Evolutionary conservation across 2,797 vertebrate species (phyloP), one percentile per base, ranked within the genome.

Genomic region (Etheostoma perlongum): DNA sequence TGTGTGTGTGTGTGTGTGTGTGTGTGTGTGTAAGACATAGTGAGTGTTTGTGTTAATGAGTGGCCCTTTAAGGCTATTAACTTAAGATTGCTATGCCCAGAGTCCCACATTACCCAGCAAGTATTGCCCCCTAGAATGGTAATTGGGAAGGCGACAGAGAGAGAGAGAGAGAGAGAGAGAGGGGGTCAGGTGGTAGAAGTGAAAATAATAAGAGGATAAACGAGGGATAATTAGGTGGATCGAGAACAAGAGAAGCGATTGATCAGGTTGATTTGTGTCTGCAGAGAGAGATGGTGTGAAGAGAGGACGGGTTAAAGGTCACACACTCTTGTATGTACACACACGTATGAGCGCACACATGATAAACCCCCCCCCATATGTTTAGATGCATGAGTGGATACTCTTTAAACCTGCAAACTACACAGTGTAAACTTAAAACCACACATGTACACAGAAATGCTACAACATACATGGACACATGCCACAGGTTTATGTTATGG

Each of bases 101-200:
- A 96, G 96, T 95, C 94, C 94, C 96, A 95, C 95, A 96, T 96
- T 95, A 96, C 90, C 93, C 91, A 89, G 91, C 89, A 90, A 88
- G 89, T 90, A 89, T 78, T 88, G 89, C 91, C 91, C 89, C 91
- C 86, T 85, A 7, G 89, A 93, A 92, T 91, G 91, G 89, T 94
- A 94, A 93, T 93, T 93, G 90, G 89, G 86, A 82, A 78, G 79
- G 44, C 65, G 79, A 76, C 70, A 53, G 81, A 48, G 19, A 23
- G 46, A 51, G 51, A 18, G 51, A 15, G 71, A 19, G 57, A 33
- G 55, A 44, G 71, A 46, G 75, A 42, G 46, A 47, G 30, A 52
- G 23, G 16, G 44, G 47, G 73, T 25, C 5, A 12, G 69, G 47
- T 51, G 72, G 70, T 62, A 75, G 78, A 88, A 71, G 81, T 84